Evolutionary conservation across 1,140 invertebrate species (phyloP), one percentile per base, ranked within the genome.

Genomic region (Zaprionus lachaisei): DNA sequence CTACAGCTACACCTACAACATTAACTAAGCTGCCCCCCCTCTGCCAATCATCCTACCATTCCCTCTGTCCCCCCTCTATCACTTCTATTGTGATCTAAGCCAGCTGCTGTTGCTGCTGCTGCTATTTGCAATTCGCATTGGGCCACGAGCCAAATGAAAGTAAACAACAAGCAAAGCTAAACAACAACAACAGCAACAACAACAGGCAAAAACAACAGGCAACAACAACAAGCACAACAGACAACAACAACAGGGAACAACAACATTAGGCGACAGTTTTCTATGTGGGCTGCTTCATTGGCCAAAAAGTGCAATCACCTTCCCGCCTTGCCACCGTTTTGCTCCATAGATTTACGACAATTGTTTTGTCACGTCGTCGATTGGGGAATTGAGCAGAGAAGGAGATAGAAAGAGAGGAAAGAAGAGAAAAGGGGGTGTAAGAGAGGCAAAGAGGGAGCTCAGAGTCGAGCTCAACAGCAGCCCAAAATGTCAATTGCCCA

Each of bases 101-200:
- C 67, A 70, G 54, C 22, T 56, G 54, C 24, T 28, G 54, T 3
- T 24, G 24, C 22, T 47, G 68, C 60, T 71, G 22, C 37, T 66
- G 62, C 38, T 67, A 81, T 70, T 65, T 68, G 49, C 37, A 41
- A 71, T 22, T 20, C 26, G 34, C 54, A 56, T 12, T 54, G 38
- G 49, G 72, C 83, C 83, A 86, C 83, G 83, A 87, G 83, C 70
- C 83, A 86, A 86, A 87, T 83, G 83, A 86, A 86, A 89, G 84
- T 83, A 80, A 83, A 86, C 68, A 84, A 75, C 80, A 79, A 44
- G 26, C 51, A 38, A 62, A 20, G 24, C 22, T 12, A 47, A 28
- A 55, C 55, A 28, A 58, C 38, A 31, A 37, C 31, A 70, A 44
- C 24, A 64, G 28, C 41, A 14, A 55, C 17, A 67, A 41, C n/a